Evolutionary conservation across 1,140 invertebrate species (phyloP).

Genomic region (Ridgeia piscesae): DNA sequence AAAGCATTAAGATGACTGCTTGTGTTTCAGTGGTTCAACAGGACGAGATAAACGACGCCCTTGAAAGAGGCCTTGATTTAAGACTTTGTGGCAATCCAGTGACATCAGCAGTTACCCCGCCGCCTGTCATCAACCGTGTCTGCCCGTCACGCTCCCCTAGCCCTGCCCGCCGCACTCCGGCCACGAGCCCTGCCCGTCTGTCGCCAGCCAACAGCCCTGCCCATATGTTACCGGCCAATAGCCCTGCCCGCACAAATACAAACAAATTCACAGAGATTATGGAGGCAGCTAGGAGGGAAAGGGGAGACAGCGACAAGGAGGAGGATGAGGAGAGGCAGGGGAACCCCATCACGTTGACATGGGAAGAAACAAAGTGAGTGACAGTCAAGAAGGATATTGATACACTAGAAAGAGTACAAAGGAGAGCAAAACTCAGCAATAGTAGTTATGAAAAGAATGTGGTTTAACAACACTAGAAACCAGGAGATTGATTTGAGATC

Average conservation of each 20-base stretch:
- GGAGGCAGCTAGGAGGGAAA: background rate
- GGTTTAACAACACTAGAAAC: no score
- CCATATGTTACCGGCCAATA: background rate
- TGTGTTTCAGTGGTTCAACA: background rate
- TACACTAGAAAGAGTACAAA: no score
- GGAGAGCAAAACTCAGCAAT: no score
- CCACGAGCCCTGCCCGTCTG: background rate
- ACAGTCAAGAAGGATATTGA: no score
- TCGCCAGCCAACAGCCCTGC: background rate
- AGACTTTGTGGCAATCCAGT: background rate
- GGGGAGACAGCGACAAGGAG: background rate
- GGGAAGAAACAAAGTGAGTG: slow-evolving; percentile 28
- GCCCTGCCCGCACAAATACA: background rate
- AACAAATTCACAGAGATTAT: background rate
- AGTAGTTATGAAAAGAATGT: no score
- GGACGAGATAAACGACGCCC: background rate
- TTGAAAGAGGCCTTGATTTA: background rate
- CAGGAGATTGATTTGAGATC: no score
- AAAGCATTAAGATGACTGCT: no score
- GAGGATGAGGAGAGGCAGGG: background rate
- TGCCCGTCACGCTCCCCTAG: background rate
- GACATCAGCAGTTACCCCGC: background rate
- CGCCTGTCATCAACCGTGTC: background rate
- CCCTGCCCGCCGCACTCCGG: background rate
- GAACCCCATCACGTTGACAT: slow-evolving; percentile 23